Conservation (phyloP, 2,113 vertebrate species). For the zebrafish (Danio rerio) region DNA sequence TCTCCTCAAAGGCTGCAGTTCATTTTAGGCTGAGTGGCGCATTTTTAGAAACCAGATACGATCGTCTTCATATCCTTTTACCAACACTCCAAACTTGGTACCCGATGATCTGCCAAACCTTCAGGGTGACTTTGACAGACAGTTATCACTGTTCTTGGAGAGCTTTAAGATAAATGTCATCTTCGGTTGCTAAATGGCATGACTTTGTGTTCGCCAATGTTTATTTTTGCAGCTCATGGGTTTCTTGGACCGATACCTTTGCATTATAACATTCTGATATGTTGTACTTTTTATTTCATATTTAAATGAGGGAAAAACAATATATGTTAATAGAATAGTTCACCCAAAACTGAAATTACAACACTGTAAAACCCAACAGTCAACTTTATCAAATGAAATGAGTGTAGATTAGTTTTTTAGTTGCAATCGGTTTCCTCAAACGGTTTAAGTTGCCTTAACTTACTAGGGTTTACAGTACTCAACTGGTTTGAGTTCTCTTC, state of each 20-base stretch:
- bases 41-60: slow-evolving; percentile 17
- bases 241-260: background rate
- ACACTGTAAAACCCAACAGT: too few relatives aligned
- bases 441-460: too few relatives aligned
- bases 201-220: background rate
- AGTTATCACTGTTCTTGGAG: background rate
- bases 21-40: background rate
- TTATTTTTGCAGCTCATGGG: background rate
- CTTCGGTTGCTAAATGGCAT: background rate
- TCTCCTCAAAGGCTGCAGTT: slow-evolving; percentile 20
- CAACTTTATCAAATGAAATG: too few relatives aligned
- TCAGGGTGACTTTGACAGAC: slow-evolving; percentile 9
- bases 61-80: background rate
- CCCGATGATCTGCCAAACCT: background rate
- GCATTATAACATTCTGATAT: too few relatives aligned
- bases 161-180: background rate
- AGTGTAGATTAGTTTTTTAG: too few relatives aligned
- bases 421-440: too few relatives aligned
- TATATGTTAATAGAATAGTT: too few relatives aligned
- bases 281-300: too few relatives aligned
- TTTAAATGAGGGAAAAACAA: too few relatives aligned
- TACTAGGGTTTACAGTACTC: too few relatives aligned
- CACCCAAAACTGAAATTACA: too few relatives aligned
- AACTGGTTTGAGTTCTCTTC: too few relatives aligned
- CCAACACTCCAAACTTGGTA: background rate